A percentile compares a stretch with the other conserved stretches of the same genome.
These are phyloP conservation scores for Melanchra persicariae DNA, from an alignment of 2,888 invertebrate genomes.

Conservation along the genomic window DNA sequence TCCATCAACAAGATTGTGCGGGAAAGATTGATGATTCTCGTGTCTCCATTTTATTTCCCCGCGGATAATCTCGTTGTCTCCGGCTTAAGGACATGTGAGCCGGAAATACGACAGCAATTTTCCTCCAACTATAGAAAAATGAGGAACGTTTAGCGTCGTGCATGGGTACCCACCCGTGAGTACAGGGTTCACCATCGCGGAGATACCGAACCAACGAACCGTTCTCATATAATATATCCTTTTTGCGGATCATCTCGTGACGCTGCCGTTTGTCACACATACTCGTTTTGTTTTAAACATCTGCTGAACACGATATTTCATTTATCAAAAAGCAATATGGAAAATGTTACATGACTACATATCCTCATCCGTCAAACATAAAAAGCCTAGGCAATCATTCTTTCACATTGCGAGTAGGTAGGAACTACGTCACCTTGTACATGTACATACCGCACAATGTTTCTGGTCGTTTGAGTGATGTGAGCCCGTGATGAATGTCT, in stretches of 20 bases:
- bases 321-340: conserved; percentile 56
- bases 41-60: conserved; percentile 88
- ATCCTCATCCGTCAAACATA: conserved; percentile 75
- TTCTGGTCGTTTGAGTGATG: conserved; percentile 75
- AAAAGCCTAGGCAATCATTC: conserved; percentile 73
- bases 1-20: conserved; percentile 75
- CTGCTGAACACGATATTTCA: conserved; percentile 46
- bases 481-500: conserved; percentile 82
- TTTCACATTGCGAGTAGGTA: conserved; percentile 59
- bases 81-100: conserved; percentile 89
- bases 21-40: conserved; percentile 86
- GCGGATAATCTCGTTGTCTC: conserved; percentile 89
- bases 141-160: conserved; percentile 86
- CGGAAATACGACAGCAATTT: conserved; percentile 89
- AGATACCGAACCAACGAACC: conserved; percentile 71
- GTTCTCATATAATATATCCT: conserved; percentile 70
- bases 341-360: conserved; percentile 63
- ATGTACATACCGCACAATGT: conserved; percentile 54
- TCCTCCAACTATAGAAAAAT: conserved; percentile 89
- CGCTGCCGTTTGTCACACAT: conserved; percentile 59
- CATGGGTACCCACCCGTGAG: conserved; percentile 80
- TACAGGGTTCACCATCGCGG: conserved; percentile 69
- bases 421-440: conserved; percentile 37
- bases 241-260: conserved; percentile 68
- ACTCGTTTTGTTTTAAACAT: conserved; percentile 49